Base-by-base conservation (phyloP, 2,113 vertebrate species). In the Dipodomys merriami region DNA sequence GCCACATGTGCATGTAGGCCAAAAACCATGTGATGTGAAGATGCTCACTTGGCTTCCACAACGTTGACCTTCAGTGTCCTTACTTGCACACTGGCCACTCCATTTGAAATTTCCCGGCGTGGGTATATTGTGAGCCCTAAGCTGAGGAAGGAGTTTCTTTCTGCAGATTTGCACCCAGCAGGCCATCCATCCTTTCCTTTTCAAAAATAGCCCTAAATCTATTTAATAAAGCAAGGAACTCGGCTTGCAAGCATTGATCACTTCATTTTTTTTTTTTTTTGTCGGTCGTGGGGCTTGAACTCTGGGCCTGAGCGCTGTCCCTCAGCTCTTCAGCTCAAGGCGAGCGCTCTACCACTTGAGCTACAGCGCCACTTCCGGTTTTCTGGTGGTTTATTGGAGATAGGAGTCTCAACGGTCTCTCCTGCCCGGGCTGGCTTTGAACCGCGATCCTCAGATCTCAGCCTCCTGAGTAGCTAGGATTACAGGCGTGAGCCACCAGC, bases 181-280 rank as follows among this genome's bases (percentile, higher is more conserved):
- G 35, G 53, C 85, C 85, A n/a, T 62, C 67, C 25, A 0, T 91
- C 92, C 95, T 90, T 94, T 91, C 77, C 93, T 90, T 95, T 96
- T 95, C 79, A 93, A 97, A 96, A 25, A 95, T 94, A 97, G 92
- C 79, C 22, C 0, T 62, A 7, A 65, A 65, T 91, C 86, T 86
- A 46, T 88, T 93, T 86, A 78, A 64, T 93, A 35, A 67, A 39
- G 81, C 72, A 30, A 65, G 65, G 84, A 57, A n/a, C 16, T 78
- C 60, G 79, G 49, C 60, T 30, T 65, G 62, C 62, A 85, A 29
- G 65, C 4, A 11, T 62, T 35, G 57, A 46, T 74, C n/a, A 2
- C 35, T 71, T 88, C 30, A 12, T 39, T 39, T 39, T 4, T 39
- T 39, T 39, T 39, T 39, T 39, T 39, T 39, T 39, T 39, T 39